phyloP scores from a whole-genome alignment of 2,113 vertebrate genomes.

The Etia nguti region DNA sequence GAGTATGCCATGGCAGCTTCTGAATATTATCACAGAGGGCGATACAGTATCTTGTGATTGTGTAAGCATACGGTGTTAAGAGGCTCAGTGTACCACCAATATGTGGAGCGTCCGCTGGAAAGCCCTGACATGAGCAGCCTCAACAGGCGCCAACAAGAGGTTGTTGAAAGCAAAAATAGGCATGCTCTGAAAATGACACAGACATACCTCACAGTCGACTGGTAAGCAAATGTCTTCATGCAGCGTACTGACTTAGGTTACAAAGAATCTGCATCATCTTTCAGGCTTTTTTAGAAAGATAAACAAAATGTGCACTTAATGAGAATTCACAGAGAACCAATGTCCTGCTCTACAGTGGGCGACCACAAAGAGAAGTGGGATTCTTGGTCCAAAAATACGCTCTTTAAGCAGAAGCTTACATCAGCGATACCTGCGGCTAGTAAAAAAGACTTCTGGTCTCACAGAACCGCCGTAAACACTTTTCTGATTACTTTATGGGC shows the following conservation, averaged over 20 bases:
- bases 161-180: constrained; percentile 31
- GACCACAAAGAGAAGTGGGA: fast-evolving
- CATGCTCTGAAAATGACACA: constrained; percentile 11
- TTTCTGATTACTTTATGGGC: fast-evolving
- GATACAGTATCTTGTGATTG: constrained; percentile 10
- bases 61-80: constrained; percentile 18
- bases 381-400: fast-evolving
- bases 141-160: background rate
- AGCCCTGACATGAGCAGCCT: constrained; percentile 10
- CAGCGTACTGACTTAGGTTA: background rate
- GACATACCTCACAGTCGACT: background rate
- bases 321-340: background rate
- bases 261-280: background rate
- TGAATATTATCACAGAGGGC: constrained; percentile 12
- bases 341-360: background rate
- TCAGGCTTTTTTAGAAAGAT: fast-evolving
- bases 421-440: background rate
- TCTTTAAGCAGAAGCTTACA: background rate
- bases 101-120: background rate
- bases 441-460: background rate
- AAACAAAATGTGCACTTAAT: background rate
- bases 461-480: background rate
- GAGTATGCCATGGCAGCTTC: background rate
- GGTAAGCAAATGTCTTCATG: background rate
- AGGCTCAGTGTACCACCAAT: background rate